Percentiles rank a stretch among this genome's conserved stretches.
Evolutionary conservation across 1,140 invertebrate genomes (phyloP).

Genomic region (Drosophila miranda): DNA sequence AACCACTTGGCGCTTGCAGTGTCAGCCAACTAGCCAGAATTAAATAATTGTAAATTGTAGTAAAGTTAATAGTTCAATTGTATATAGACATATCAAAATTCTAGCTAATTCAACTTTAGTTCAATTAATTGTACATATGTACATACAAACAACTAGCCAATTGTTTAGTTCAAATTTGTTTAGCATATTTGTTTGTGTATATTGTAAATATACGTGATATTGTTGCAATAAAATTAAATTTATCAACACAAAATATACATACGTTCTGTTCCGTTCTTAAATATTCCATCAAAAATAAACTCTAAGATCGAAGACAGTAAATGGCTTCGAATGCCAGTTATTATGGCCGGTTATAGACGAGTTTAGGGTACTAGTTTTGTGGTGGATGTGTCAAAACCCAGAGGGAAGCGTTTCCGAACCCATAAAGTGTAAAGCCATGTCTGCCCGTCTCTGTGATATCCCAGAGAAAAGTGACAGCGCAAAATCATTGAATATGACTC

Average conservation of each 20-base stretch:
- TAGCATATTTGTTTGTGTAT: slow-evolving; percentile 37
- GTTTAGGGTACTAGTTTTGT: no score
- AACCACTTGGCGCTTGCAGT: slow-evolving; percentile 23
- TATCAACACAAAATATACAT: slow-evolving; percentile 13
- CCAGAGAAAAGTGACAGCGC: no score
- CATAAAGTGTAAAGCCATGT: no score
- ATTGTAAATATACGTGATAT: slow-evolving; percentile 67
- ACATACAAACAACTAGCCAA: slow-evolving; percentile 9
- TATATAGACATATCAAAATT: slow-evolving; percentile 17
- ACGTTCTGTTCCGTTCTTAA: no score
- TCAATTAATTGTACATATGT: slow-evolving; percentile 10
- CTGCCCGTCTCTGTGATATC: no score
- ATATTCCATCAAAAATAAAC: background rate
- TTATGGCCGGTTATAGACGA: no score
- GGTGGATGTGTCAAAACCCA: no score
- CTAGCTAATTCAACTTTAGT: slow-evolving; percentile 27
- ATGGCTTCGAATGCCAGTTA: background rate
- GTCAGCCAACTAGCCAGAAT: slow-evolving; percentile 41
- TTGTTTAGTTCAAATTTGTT: slow-evolving; percentile 3
- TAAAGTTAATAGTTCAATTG: slow-evolving; percentile 30
- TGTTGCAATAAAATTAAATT: slow-evolving; percentile 67
- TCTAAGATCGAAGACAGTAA: background rate
- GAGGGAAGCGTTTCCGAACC: no score
- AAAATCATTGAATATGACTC: no score
- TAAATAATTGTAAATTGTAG: slow-evolving; percentile 53